Conservation (phyloP, 1,140 invertebrate genomes). For the Bursaphelenchus mucronatus region DNA sequence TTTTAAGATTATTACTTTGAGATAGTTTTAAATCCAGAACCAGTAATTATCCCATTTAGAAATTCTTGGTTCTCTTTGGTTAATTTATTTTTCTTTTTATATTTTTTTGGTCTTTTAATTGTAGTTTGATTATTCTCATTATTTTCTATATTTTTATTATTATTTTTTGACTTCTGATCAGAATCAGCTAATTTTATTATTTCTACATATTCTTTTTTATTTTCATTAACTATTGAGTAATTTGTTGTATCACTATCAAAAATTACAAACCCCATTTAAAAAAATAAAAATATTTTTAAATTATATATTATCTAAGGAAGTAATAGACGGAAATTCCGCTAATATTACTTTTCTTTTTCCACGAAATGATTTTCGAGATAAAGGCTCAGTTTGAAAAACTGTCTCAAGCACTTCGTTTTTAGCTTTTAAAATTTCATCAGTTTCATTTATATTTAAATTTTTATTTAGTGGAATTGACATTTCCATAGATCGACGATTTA, state of each 20-base stretch:
- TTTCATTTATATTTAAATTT: conserved; percentile 3
- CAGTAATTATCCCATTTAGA: conserved; percentile 25
- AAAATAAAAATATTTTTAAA: no score
- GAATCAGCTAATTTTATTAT: conserved; percentile 28
- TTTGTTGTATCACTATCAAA: conserved; percentile 30
- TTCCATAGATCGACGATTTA: no score
- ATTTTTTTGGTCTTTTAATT: conserved; percentile 22
- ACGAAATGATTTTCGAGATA: conserved; percentile 29
- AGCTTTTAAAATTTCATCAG: not conserved
- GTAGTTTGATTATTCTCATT: no score
- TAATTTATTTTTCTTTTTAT: conserved; percentile 26
- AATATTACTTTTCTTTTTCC: no score
- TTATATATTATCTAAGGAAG: no score
- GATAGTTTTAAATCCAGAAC: no score
- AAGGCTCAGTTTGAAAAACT: conserved; percentile 25
- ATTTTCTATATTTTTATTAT: conserved; percentile 6
- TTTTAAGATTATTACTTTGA: no score
- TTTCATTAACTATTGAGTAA: conserved; percentile 27
- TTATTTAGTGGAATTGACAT: conserved; percentile 2
- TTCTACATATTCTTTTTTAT: conserved; percentile 27
- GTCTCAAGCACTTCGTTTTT: conserved; percentile 20
- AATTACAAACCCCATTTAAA: conserved; percentile 30
- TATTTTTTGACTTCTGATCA: conserved; percentile 5
- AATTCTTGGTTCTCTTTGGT: conserved; percentile 31
- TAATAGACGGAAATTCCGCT: no score